Evolutionary conservation across 1,140 invertebrate genomes (phyloP).

Genomic region (Cydia strobilella): DNA sequence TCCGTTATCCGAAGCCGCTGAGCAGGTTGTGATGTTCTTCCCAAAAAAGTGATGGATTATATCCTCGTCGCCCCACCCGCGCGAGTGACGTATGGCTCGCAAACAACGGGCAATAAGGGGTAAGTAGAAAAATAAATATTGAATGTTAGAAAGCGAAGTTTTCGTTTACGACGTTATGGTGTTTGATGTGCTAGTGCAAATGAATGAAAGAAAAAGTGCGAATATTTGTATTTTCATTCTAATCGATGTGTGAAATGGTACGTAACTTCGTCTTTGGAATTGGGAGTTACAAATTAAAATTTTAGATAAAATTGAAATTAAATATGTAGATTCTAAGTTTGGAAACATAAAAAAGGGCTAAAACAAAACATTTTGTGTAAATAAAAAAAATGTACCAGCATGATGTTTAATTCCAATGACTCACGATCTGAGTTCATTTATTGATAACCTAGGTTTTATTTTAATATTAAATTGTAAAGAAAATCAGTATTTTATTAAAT

Average conservation of each 20-base stretch:
- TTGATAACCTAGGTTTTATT: background rate
- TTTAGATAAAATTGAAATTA: background rate
- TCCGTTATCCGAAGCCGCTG: conserved; percentile 28
- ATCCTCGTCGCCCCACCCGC: conserved; percentile 68
- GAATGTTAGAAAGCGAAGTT: conserved; percentile 76
- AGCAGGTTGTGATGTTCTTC: conserved; percentile 66
- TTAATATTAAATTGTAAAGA: background rate
- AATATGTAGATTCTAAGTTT: background rate
- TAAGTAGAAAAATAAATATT: conserved; percentile 80
- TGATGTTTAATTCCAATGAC: too few species aligned
- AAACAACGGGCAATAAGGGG: conserved; percentile 64
- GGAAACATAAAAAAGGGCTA: too few species aligned
- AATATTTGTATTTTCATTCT: conserved; percentile 70
- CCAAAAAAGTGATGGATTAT: conserved; percentile 72
- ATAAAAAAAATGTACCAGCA: too few species aligned
- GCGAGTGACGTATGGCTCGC: conserved; percentile 63
- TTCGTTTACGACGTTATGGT: conserved; percentile 59
- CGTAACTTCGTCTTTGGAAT: background rate
- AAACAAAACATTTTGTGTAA: too few species aligned
- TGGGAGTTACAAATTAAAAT: background rate
- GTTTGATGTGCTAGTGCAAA: conserved; percentile 65
- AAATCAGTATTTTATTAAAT: background rate
- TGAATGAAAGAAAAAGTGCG: conserved; percentile 78
- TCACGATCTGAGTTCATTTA: too few species aligned
- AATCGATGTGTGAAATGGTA: conserved; percentile 30